Evolutionary conservation across 2,888 invertebrate genomes (phyloP), one percentile per base, ranked within the genome.

Genomic region (Siphlonurus alternatus): DNA sequence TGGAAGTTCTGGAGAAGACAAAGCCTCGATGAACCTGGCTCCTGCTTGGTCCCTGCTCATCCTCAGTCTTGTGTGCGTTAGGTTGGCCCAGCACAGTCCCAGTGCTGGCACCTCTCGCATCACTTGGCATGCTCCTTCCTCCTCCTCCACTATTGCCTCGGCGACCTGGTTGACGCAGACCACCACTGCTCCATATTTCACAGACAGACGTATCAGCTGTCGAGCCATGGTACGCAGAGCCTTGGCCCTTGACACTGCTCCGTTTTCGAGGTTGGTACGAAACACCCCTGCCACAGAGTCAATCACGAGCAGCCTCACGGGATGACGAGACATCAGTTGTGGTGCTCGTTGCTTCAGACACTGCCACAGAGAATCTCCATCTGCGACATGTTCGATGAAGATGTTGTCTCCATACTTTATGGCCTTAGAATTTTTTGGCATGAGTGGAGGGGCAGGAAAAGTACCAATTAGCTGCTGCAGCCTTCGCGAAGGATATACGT

Each of bases 251-350:
- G 66, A 24, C 19, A 23, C 23, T 2, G 54, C 60, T 15, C 53
- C 53, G 53, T 15, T 19, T 53, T 59, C 61, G 18, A 64, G 15
- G 24, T 60, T 24, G 22, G 51, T 64, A 10, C 86, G 78, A 74
- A 85, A 88, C 38, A 85, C 75, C 1, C 85, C 88, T 10, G 88
- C 87, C 66, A 89, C 83, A 0, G 88, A 88, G 73, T 89, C 89
- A 20, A 89, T 78, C 10, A 89, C 73, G 64, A 89, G 75, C 59
- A 89, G 74, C 2, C 84, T 83, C 67, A 87, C 79, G 64, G 76
- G 75, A 15, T 76, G 73, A 23, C 72, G 73, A 19, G 74, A 70
- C 68, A 87, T 71, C 53, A 88, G 73, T 25, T 75, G 67, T 0
- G 82, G 81, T 53, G 88, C 71, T 68, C 80, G 78, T 63, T 76